Evolutionary conservation across 2,888 invertebrate genomes (phyloP).

Genomic region (Himalopsyche kuldschensis): DNA sequence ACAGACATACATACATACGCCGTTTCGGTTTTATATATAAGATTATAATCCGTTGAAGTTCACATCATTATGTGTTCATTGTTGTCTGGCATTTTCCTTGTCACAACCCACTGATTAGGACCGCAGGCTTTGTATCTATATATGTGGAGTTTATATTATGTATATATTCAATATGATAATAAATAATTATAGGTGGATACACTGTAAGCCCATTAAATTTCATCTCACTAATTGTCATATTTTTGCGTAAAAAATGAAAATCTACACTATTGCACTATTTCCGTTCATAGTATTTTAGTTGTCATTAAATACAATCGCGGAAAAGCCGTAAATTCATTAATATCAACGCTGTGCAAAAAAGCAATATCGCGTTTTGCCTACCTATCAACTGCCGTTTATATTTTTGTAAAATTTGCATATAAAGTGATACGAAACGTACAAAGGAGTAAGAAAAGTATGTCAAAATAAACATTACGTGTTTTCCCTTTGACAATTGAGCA

Average conservation of each 20-base stretch:
- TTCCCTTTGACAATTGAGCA: background rate
- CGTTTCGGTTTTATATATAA: too few relatives aligned
- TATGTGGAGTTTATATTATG: too few relatives aligned
- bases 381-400: background rate
- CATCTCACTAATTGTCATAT: too few relatives aligned
- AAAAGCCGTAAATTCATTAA: conserved; percentile 27
- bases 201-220: too few relatives aligned
- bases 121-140: too few relatives aligned
- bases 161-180: too few relatives aligned
- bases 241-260: background rate
- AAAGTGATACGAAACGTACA: background rate
- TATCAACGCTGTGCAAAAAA: background rate
- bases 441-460: background rate
- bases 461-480: background rate
- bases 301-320: conserved; percentile 11
- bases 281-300: conserved; percentile 19
- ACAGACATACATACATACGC: too few relatives aligned
- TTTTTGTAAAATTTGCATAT: background rate
- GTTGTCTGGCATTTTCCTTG: too few relatives aligned
- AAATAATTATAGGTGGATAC: too few relatives aligned
- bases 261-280: background rate
- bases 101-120: too few relatives aligned
- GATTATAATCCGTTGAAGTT: too few relatives aligned
- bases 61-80: too few relatives aligned
- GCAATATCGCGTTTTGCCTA: background rate